Evolutionary conservation across 2,888 invertebrate species (phyloP).

Genomic region (Apotomis capreana): DNA sequence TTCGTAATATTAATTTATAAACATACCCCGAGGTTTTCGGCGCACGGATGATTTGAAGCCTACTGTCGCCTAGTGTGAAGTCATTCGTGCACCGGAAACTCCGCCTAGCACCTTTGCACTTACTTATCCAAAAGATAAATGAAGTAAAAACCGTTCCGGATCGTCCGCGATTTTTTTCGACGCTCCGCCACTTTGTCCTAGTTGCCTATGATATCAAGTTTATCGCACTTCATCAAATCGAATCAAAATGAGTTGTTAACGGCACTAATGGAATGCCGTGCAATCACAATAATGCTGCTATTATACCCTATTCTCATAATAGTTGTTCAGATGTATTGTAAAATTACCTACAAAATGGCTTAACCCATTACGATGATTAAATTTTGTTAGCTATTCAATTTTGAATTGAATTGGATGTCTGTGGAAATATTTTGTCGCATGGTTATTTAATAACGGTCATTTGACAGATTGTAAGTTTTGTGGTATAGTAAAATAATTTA

Average conservation of each 20-base stretch:
- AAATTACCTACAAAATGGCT: constrained; percentile 13
- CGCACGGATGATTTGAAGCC: no score
- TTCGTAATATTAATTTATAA: neutral
- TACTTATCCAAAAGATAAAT: no score
- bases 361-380: constrained; percentile 20
- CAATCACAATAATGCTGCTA: constrained; percentile 18
- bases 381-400: constrained; percentile 6
- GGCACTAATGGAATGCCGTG: constrained; percentile 13
- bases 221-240: neutral
- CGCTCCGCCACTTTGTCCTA: no score
- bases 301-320: constrained; percentile 10
- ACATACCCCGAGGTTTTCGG: no score
- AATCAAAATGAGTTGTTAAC: constrained; percentile 3
- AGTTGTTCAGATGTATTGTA: constrained; percentile 10
- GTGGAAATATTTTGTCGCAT: constrained; percentile 2
- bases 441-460: neutral
- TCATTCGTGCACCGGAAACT: no score
- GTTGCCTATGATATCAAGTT: neutral
- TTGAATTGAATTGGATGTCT: neutral
- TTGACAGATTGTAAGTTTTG: no score
- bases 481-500: no score
- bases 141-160: no score
- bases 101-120: no score
- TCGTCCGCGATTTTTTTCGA: no score
- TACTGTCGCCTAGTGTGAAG: no score